phyloP scores from a whole-genome alignment of 2,888 invertebrate genomes.

The Pollenia griseotomentosa region DNA sequence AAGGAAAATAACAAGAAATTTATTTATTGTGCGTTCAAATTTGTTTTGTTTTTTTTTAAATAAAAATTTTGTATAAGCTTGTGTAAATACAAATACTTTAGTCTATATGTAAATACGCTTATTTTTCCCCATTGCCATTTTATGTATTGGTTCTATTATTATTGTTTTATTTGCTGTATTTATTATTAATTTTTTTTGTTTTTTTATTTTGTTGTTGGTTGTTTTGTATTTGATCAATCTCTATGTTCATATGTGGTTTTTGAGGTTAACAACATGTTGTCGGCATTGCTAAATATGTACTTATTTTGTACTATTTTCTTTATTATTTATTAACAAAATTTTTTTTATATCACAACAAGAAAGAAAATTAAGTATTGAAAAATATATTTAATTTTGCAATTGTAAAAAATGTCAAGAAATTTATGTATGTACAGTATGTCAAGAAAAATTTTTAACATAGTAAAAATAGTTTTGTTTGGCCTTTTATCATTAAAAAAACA shows the following conservation, averaged over 20 bases:
- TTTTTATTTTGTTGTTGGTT: slow-evolving; percentile 29
- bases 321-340: slow-evolving; percentile 31
- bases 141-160: slow-evolving; percentile 30
- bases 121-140: slow-evolving; percentile 19
- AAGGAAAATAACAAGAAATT: slow-evolving; percentile 2
- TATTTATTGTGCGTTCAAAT: slow-evolving; percentile 1
- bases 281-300: slow-evolving; percentile 75
- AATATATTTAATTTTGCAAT: background rate
- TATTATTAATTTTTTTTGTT: slow-evolving; percentile 15
- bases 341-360: slow-evolving; percentile 24
- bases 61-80: background rate
- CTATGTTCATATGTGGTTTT: slow-evolving; percentile 75
- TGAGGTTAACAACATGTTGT: slow-evolving; percentile 81
- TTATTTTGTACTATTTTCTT: slow-evolving; percentile 34
- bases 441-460: no score
- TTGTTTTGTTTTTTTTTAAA: background rate
- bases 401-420: background rate
- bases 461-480: no score
- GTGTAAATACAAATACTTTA: background rate
- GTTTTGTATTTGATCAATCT: slow-evolving; percentile 44
- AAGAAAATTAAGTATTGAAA: background rate
- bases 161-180: slow-evolving; percentile 47
- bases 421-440: background rate
- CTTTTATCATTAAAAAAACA: no score
- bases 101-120: background rate